Base-by-base conservation (phyloP, 2,797 vertebrate species). In the Rhincodon typus region DNA sequence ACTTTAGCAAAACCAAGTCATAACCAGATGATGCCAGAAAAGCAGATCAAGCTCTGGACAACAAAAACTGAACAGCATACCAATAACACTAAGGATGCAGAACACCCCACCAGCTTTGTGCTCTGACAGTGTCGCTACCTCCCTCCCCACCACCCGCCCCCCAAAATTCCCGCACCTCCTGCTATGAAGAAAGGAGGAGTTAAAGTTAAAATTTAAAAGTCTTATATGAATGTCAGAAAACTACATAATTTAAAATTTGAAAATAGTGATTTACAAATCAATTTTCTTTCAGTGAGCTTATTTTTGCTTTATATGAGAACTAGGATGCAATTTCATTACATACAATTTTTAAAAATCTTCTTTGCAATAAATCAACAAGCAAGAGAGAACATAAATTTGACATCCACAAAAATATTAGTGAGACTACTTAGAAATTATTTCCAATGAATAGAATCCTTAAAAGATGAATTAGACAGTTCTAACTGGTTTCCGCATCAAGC, bases 161-260 rank as follows among this genome's bases (percentile, higher is more conserved):
- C 50, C 57, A 46, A 62, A 88, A 57, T 34, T 10, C 86, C 86
- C 34, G 30, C 86, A 88, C 57, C 86, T 57, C 86, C 50, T 34
- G 86, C 53, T 13, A 17, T 13, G 57, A 57, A 91, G 88, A 91
- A 91, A 91, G 57, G 66, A 57, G 4, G 57, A 91, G 34, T 66
- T 91, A n/a, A 66, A 91, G 57, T 91, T 91, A 66, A 67, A 17
- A 34, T 38, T 57, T 66, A 34, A 91, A 91, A 91, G n/a, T 91
- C n/a, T 8, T 0, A 53, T 91, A 67, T 38, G n/a, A 66, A 91
- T 34, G 17, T 21, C 50, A 21, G 34, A 66, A 82, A 13, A 15
- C 62, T 66, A n/a, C 62, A 66, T 30, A 91, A 91, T 91, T 19
- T 91, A 66, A 91, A 91, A 30, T 2, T 90, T 91, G 88, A 67